A percentile compares a stretch with the other conserved stretches of the same genome.
phyloP scores from a whole-genome alignment of 53 echinoderm and acorn worm genomes.

The Paracentrotus lividus region DNA sequence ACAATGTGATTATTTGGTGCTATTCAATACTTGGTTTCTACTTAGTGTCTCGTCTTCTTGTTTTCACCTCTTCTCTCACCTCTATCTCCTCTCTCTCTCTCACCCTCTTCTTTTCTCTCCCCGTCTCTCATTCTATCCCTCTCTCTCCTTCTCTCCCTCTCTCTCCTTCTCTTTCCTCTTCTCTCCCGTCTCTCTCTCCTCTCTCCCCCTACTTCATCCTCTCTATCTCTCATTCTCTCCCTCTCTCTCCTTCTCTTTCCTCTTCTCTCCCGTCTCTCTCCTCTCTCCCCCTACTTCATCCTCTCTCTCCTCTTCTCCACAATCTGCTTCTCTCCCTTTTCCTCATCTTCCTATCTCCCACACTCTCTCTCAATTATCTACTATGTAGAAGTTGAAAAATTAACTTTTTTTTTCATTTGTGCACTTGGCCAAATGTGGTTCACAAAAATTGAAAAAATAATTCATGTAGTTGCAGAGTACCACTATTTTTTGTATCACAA shows the following conservation, averaged over 20 bases:
- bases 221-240: neutral
- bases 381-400: neutral
- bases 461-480: neutral
- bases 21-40: constrained; percentile 5
- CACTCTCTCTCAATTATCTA: neutral
- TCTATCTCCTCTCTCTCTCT: neutral
- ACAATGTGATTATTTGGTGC: neutral
- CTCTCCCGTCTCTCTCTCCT: neutral
- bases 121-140: neutral
- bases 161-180: neutral
- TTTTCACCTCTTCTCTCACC: neutral
- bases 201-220: neutral
- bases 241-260: neutral
- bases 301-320: neutral
- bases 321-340: neutral
- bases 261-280: neutral
- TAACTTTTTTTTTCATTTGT: neutral
- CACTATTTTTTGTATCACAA: neutral
- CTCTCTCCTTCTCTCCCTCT: neutral
- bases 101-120: neutral
- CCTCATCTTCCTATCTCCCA: neutral
- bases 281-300: neutral
- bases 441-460: neutral
- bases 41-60: neutral
- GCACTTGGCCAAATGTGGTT: neutral